A percentile compares a stretch with the other conserved stretches of the same genome.
Conservation (phyloP, 2,888 invertebrate genomes). For the Xanthia togata region DNA sequence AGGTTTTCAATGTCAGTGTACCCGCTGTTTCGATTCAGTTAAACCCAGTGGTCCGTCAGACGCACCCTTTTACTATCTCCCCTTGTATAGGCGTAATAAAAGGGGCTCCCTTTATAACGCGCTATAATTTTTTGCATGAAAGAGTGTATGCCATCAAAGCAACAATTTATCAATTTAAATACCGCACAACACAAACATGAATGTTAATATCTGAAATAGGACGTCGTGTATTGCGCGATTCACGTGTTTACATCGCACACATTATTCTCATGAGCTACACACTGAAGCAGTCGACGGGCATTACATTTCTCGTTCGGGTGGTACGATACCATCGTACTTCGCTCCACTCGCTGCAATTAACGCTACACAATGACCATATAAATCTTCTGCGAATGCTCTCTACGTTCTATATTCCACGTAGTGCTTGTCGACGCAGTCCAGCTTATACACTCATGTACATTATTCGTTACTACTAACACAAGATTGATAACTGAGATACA, state of each 20-base stretch:
- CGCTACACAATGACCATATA: slow-evolving; percentile 89
- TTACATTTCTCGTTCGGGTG: slow-evolving; percentile 84
- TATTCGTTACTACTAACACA: slow-evolving; percentile 53
- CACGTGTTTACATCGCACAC: slow-evolving; percentile 72
- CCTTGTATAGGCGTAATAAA: slow-evolving; percentile 61
- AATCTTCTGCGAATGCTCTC: slow-evolving; percentile 86
- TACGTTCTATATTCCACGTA: slow-evolving; percentile 80
- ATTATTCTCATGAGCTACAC: slow-evolving; percentile 75
- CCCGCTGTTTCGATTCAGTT: slow-evolving; percentile 76
- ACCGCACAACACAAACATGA: slow-evolving; percentile 66
- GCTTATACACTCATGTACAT: slow-evolving; percentile 66
- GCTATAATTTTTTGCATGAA: slow-evolving; percentile 70
- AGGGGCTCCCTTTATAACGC: slow-evolving; percentile 69
- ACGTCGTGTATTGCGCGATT: slow-evolving; percentile 62
- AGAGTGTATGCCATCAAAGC: slow-evolving; percentile 65
- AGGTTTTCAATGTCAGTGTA: slow-evolving; percentile 81
- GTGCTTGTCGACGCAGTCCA: slow-evolving; percentile 71
- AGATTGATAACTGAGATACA: slow-evolving; percentile 20
- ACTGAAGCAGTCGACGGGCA: slow-evolving; percentile 73
- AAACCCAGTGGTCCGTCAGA: slow-evolving; percentile 72
- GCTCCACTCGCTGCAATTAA: slow-evolving; percentile 88
- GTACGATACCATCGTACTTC: slow-evolving; percentile 86
- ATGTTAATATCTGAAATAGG: slow-evolving; percentile 70
- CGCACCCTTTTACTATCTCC: slow-evolving; percentile 73
- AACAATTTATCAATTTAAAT: slow-evolving; percentile 73